phyloP scores from a whole-genome alignment of 2,888 invertebrate genomes.

The Patella caerulea region DNA sequence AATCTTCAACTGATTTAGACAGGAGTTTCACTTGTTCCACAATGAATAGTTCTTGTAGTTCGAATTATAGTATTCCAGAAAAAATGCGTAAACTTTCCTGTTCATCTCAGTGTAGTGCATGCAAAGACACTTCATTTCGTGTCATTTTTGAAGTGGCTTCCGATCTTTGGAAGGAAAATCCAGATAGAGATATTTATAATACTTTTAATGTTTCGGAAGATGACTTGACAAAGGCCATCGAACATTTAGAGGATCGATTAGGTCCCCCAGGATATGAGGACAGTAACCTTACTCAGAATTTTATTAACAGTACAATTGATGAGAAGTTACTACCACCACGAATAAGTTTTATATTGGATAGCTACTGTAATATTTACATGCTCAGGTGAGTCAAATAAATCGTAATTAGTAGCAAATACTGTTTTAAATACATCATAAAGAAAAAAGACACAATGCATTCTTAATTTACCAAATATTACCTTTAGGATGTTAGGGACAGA shows the following conservation, averaged over 20 bases:
- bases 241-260: conserved; percentile 60
- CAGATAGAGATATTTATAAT: conserved; percentile 60
- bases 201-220: conserved; percentile 64
- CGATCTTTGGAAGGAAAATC: conserved; percentile 63
- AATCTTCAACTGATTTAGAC: background rate
- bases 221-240: conserved; percentile 61
- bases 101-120: conserved; percentile 22
- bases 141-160: conserved; percentile 29
- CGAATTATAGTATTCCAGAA: conserved; percentile 21
- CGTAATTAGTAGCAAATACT: background rate
- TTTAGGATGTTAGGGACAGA: too few species aligned
- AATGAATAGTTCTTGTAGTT: conserved; percentile 16
- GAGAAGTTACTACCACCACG: conserved; percentile 52
- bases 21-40: conserved; percentile 17
- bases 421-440: background rate
- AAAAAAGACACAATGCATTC: background rate
- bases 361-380: conserved; percentile 65
- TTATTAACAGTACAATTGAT: background rate
- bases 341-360: conserved; percentile 63
- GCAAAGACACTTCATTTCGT: conserved; percentile 16
- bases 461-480: too few species aligned
- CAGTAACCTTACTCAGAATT: conserved; percentile 2
- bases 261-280: conserved; percentile 32
- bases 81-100: conserved; percentile 32
- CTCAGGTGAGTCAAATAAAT: conserved; percentile 50